Conservation (phyloP, 2,888 invertebrate genomes). For the Euplagia quadripunctaria region DNA sequence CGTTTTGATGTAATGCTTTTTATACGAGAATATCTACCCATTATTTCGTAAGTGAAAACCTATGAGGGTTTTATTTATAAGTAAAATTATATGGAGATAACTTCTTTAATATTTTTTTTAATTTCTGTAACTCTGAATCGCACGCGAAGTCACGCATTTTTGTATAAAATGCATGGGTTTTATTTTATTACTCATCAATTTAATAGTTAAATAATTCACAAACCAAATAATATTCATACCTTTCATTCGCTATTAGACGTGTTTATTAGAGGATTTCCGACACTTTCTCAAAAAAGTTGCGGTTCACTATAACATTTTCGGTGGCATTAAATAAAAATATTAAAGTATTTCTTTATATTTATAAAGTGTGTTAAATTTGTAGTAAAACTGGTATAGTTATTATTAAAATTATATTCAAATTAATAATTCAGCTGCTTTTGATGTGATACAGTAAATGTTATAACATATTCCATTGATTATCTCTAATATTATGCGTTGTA, state of each 20-base stretch:
- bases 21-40: constrained; percentile 23
- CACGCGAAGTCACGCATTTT: not conserved
- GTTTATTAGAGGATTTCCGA: not conserved
- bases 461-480: too few relatives aligned
- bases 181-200: too few relatives aligned
- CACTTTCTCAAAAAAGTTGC: not conserved
- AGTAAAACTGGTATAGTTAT: too few relatives aligned
- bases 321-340: not conserved
- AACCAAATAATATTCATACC: not conserved
- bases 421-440: too few relatives aligned
- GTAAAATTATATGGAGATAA: not conserved
- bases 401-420: too few relatives aligned
- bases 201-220: not conserved
- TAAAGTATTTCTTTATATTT: not conserved
- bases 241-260: not conserved
- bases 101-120: not conserved
- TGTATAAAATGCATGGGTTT: not conserved
- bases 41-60: not conserved
- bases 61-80: not conserved
- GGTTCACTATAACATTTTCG: not conserved
- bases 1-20: constrained; percentile 38
- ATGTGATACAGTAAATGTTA: too few relatives aligned
- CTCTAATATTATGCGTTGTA: too few relatives aligned
- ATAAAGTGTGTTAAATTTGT: too few relatives aligned
- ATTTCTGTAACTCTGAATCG: not conserved